Base-by-base conservation (phyloP, 1,140 invertebrate genomes). In the Papilio dardanus region DNA sequence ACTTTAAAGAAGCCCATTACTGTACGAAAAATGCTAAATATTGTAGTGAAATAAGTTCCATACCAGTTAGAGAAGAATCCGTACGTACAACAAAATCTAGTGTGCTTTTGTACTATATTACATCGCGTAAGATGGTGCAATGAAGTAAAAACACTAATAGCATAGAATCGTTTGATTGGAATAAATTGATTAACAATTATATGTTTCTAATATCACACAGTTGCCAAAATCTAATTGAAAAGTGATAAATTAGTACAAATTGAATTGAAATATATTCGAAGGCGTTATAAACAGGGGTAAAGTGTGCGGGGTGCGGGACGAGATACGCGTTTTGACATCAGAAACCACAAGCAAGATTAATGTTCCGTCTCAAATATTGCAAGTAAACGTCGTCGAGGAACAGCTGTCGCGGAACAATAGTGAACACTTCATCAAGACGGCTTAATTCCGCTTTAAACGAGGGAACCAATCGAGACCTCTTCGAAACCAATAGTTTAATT, bases 371-470 rank as follows among this genome's bases (percentile, higher is more conserved):
- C 69, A 73, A 58, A 78, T 78, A 80, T 79, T 80, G 79, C 78
- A 76, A 73, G 71, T 73, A 73, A 73, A 73, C 50, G 69, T 78
- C 79, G 50, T 77, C n/a, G 14, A 77, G 76, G 74, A 77, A 62
- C 81, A 78, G 75, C 77, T 78, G 79, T 83, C 78, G 58, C 73
- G 58, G 65, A 81, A 84, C 78, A 84, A 83, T 79, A 69, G 31
- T 65, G 46, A 46, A 33, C 76, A 76, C 65, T 81, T 79, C 75
- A 77, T 77, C 76, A 77, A 74, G 76, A 46, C 73, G 69, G 69
- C 76, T 81, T 83, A 83, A 81, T 81, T 83, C 54, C 68, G 69
- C 78, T 78, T 77, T 81, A 81, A 85, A 77, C 76, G 76, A 65
- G 12, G 71, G 79, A 74, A 80, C 79, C 79, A 74, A 80, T 81